These are phyloP conservation scores for Phengaris arion DNA, from an alignment of 2,888 invertebrate species.

Conservation along the genomic window DNA sequence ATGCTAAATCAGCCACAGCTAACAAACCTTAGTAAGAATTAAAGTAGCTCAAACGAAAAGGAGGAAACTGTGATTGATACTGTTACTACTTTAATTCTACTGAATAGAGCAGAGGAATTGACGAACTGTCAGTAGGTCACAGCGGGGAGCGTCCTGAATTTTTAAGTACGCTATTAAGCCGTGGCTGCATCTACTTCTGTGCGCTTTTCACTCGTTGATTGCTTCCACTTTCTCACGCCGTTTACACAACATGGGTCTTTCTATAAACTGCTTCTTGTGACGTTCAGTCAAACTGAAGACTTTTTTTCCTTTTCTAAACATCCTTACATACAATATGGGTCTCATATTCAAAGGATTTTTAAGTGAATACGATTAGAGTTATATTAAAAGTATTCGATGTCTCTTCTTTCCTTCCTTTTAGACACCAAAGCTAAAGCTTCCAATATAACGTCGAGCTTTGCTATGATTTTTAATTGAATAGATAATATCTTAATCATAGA, in stretches of 20 bases:
- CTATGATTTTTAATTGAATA: not conserved
- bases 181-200: slow-evolving; percentile 49
- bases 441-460: not conserved
- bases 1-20: not conserved
- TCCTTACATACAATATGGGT: not conserved
- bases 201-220: slow-evolving; percentile 72
- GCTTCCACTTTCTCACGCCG: slow-evolving; percentile 68
- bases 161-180: slow-evolving; percentile 71
- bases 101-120: slow-evolving; percentile 41
- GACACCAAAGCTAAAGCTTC: not conserved
- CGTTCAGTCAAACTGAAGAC: slow-evolving; percentile 31
- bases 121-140: slow-evolving; percentile 58
- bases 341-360: not conserved
- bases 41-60: not conserved
- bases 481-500: not conserved
- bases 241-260: slow-evolving; percentile 56
- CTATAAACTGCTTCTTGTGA: slow-evolving; percentile 54
- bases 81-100: not conserved
- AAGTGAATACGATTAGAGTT: not conserved
- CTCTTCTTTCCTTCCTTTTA: not conserved
- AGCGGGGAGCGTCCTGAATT: slow-evolving; percentile 66
- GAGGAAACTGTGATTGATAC: not conserved
- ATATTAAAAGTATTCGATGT: not conserved
- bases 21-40: not conserved
- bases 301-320: slow-evolving; percentile 27